Percentiles rank a stretch among this genome's conserved stretches.
Conservation (phyloP, 2,797 vertebrate species). For the Sebastes hubbsi region DNA sequence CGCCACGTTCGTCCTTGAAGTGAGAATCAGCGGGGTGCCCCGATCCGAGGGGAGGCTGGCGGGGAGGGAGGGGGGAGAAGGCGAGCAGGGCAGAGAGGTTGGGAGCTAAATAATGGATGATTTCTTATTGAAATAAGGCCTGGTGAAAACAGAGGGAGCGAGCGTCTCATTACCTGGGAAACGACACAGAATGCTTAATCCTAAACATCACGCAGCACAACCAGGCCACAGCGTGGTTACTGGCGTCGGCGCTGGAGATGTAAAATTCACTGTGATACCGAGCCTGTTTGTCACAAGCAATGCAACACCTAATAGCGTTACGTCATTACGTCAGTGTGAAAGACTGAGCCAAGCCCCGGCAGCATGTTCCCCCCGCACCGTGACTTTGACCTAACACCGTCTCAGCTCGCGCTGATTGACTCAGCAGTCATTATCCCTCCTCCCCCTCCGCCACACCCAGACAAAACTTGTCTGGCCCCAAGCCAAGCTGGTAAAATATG, state of each 20-base stretch:
- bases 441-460: constrained; percentile 17
- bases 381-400: constrained; percentile 62
- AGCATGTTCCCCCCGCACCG: neutral
- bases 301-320: constrained; percentile 22
- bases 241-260: neutral
- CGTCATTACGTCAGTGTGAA: constrained; percentile 28
- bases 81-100: constrained; percentile 71
- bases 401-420: constrained; percentile 49
- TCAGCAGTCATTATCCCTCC: constrained; percentile 54
- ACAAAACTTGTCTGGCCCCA: constrained; percentile 66
- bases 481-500: constrained; percentile 70
- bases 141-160: constrained; percentile 57
- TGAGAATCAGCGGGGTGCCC: constrained; percentile 79
- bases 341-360: neutral
- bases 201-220: neutral
- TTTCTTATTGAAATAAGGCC: constrained; percentile 81
- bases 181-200: constrained; percentile 61
- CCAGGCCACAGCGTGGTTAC: neutral
- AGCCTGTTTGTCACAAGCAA: constrained; percentile 33
- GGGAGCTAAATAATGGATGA: constrained; percentile 84
- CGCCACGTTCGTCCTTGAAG: constrained; percentile 84
- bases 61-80: neutral
- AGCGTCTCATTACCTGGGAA: constrained; percentile 74
- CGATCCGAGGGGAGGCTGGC: constrained; percentile 65
- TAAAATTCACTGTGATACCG: constrained; percentile 23